phyloP scores from a whole-genome alignment of 2,888 invertebrate genomes.

The Blastobasis lacticolella region DNA sequence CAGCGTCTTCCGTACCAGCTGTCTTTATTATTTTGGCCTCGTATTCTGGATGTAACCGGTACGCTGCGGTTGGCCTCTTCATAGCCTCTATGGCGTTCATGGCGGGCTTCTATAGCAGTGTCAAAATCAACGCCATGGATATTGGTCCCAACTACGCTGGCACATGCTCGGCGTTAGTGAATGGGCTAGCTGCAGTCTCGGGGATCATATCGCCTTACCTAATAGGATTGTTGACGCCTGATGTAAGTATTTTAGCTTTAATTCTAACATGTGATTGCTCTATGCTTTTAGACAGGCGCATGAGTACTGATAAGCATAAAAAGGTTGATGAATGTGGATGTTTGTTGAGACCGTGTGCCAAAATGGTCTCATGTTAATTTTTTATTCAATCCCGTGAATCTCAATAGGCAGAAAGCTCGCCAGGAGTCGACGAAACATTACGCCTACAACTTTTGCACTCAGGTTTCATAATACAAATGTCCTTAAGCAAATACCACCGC shows the following conservation, averaged over 20 bases:
- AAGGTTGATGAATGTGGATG: no score
- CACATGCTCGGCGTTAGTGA: slow-evolving; percentile 77
- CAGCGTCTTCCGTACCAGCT: slow-evolving; percentile 78
- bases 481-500: no score
- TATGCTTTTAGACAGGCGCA: no score
- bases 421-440: no score
- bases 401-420: no score
- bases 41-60: slow-evolving; percentile 74
- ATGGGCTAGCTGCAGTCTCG: slow-evolving; percentile 76
- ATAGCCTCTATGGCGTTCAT: slow-evolving; percentile 78
- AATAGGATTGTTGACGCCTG: slow-evolving; percentile 73
- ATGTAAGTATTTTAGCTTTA: slow-evolving; percentile 54
- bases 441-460: no score
- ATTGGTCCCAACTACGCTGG: slow-evolving; percentile 78
- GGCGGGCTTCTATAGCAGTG: slow-evolving; percentile 81
- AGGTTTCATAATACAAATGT: no score
- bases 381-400: no score
- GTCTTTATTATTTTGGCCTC: slow-evolving; percentile 76
- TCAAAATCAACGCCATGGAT: slow-evolving; percentile 79
- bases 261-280: no score
- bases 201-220: slow-evolving; percentile 77
- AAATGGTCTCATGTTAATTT: no score
- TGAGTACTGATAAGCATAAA: no score
- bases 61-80: slow-evolving; percentile 67
- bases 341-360: no score